These are phyloP conservation scores for Coecobrya sp. DNA, from an alignment of 2,888 invertebrate species.

Conservation along the genomic window DNA sequence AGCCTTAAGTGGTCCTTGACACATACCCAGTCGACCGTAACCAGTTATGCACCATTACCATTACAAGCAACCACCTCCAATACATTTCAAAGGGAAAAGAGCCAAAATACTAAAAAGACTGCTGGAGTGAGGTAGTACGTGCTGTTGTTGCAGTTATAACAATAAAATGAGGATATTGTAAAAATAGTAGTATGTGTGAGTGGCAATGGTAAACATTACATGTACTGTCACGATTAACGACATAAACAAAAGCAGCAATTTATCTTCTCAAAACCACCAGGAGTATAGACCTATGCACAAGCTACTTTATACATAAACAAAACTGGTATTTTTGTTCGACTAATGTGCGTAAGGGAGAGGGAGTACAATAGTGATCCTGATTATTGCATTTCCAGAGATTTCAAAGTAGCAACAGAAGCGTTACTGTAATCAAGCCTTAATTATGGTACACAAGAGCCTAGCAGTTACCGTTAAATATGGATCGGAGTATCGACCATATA, in stretches of 20 bases:
- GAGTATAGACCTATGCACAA: background rate
- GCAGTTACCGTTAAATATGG: background rate
- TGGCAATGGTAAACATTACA: conserved; percentile 28
- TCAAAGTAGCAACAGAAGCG: conserved; percentile 26
- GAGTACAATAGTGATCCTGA: background rate
- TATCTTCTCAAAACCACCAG: conserved; percentile 58
- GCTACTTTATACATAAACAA: background rate
- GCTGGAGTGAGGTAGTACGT: background rate
- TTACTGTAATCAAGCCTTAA: conserved; percentile 37
- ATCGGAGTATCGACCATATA: background rate
- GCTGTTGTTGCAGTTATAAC: background rate
- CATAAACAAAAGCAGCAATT: conserved; percentile 68
- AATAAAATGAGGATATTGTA: conserved; percentile 16
- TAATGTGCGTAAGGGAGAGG: background rate
- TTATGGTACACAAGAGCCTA: background rate
- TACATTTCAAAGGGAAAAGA: background rate
- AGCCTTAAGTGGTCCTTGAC: conserved; percentile 37
- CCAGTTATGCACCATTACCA: background rate
- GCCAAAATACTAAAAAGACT: background rate
- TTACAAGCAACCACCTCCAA: background rate
- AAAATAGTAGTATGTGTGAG: background rate
- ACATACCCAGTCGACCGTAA: background rate
- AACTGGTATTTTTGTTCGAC: background rate
- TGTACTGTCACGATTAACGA: conserved; percentile 66
- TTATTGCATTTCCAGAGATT: conserved; percentile 43